Conservation (phyloP, 2,113 vertebrate genomes). For the Atrichornis clamosus region DNA sequence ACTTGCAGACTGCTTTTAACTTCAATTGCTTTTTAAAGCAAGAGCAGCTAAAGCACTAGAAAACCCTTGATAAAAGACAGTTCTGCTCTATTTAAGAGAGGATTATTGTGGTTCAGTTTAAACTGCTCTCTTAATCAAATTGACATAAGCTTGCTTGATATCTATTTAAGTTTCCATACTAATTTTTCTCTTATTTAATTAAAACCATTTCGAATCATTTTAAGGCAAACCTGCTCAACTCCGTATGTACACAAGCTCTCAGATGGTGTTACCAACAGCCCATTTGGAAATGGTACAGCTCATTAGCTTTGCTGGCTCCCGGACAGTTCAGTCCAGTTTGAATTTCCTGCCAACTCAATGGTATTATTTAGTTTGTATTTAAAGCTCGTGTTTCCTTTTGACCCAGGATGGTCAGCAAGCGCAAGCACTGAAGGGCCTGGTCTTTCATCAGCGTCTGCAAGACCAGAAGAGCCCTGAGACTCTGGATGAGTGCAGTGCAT, state of each 20-base stretch:
- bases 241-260: conserved; percentile 29
- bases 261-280: conserved; percentile 36
- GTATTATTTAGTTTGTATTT: conserved; percentile 38
- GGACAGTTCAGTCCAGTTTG: conserved; percentile 33
- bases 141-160: conserved; percentile 11
- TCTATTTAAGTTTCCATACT: conserved; percentile 23
- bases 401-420: conserved; percentile 24
- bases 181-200: conserved; percentile 35
- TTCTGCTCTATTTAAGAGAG: background rate
- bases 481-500: background rate
- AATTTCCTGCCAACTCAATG: conserved; percentile 47
- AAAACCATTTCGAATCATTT: conserved; percentile 5
- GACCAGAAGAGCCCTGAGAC: conserved; percentile 28
- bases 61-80: background rate
- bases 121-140: conserved; percentile 7
- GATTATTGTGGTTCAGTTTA: conserved; percentile 32
- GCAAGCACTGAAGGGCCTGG: conserved; percentile 9
- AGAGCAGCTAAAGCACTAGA: background rate
- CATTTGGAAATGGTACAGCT: conserved; percentile 58
- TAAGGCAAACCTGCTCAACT: conserved; percentile 19
- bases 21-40: background rate
- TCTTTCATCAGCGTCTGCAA: conserved; percentile 28
- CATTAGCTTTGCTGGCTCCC: conserved; percentile 57
- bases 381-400: conserved; percentile 56
- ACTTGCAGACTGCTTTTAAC: background rate